Conservation (phyloP, 2,113 vertebrate species). For the Gymnogyps californianus region DNA sequence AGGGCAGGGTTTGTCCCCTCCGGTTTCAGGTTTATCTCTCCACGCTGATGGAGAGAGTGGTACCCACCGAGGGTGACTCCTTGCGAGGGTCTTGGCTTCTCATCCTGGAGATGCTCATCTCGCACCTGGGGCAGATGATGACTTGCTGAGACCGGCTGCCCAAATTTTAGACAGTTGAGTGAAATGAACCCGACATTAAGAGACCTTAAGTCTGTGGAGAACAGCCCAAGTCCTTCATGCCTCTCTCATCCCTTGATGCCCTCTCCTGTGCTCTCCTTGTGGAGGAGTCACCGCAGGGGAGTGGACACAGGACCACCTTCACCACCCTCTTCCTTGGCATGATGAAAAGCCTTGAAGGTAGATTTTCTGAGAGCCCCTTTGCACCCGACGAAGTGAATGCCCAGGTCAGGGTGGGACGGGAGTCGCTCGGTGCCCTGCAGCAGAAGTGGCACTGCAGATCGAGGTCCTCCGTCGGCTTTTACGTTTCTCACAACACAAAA, state of each 20-base stretch:
- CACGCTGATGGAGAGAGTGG: neutral
- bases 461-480: neutral
- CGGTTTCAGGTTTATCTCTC: neutral
- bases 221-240: neutral
- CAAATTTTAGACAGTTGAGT: neutral
- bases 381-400: rapidly evolving
- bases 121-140: neutral
- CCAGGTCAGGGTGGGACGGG: neutral
- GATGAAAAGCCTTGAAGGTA: neutral
- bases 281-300: neutral
- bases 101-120: neutral
- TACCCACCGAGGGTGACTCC: neutral
- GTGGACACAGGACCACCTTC: neutral
- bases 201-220: neutral
- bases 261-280: neutral
- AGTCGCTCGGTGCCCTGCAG: neutral
- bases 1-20: neutral
- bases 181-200: neutral
- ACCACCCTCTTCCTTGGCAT: neutral
- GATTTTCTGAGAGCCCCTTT: neutral
- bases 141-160: neutral
- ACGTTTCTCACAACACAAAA: neutral
- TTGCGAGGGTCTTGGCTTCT: neutral
- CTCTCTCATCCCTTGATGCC: neutral
- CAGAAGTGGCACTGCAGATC: neutral